Conservation (phyloP, 2,888 invertebrate genomes). For the Stenurella melanura region DNA sequence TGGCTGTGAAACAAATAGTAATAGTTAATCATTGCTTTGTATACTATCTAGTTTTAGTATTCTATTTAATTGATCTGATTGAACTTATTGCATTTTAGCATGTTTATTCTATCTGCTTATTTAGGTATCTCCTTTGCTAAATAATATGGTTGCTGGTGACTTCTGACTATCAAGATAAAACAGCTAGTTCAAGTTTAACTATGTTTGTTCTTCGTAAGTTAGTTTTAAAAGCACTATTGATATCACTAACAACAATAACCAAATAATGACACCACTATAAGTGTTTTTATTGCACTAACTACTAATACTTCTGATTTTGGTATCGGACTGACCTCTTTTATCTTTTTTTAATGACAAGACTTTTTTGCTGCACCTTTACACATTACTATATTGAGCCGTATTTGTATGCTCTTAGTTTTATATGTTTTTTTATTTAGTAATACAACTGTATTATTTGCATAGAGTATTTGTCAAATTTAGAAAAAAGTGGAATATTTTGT, state of each 20-base stretch:
- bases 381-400: neutral
- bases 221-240: conserved; percentile 54
- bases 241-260: conserved; percentile 28
- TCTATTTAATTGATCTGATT: conserved; percentile 28
- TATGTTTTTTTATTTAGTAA: no score
- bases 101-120: conserved; percentile 52
- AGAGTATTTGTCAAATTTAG: no score
- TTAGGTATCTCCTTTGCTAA: conserved; percentile 63
- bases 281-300: conserved; percentile 39
- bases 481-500: no score
- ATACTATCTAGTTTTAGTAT: conserved; percentile 10
- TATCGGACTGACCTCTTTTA: neutral
- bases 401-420: neutral
- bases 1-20: neutral
- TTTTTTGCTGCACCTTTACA: neutral
- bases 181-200: conserved; percentile 59
- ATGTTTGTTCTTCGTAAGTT: conserved; percentile 62
- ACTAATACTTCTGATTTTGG: conserved; percentile 9
- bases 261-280: conserved; percentile 42
- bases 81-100: conserved; percentile 45
- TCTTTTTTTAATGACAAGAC: neutral
- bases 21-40: neutral
- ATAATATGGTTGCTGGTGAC: conserved; percentile 65
- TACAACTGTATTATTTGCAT: no score
- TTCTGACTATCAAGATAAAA: conserved; percentile 60